phyloP scores from a whole-genome alignment of 2,888 invertebrate species.

The Sympetrum striolatum region DNA sequence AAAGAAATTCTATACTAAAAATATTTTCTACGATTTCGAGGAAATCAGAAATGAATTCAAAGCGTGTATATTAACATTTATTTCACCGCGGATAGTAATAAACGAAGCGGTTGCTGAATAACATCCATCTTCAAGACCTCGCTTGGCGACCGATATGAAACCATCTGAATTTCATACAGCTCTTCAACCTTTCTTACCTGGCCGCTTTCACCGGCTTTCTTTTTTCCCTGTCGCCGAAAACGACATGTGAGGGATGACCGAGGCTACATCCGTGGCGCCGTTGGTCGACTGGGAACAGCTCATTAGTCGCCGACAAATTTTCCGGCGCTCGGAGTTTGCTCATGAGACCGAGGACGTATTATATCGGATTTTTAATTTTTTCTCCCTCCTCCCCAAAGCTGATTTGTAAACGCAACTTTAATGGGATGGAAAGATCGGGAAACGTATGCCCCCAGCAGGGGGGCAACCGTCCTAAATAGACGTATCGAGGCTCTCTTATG shows the following conservation, averaged over 20 bases:
- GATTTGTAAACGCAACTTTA: not conserved
- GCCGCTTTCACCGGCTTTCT: not conserved
- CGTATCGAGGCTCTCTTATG: not conserved
- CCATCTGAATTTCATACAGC: not conserved
- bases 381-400: not conserved
- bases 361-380: not conserved
- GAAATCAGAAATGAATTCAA: too few relatives aligned
- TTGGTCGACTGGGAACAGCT: not conserved
- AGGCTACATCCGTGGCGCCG: not conserved
- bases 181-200: not conserved
- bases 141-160: too few relatives aligned
- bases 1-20: too few relatives aligned
- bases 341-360: not conserved
- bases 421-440: not conserved
- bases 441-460: not conserved
- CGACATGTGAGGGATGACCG: not conserved
- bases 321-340: not conserved
- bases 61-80: too few relatives aligned
- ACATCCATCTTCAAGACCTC: too few relatives aligned
- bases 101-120: too few relatives aligned
- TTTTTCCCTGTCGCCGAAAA: not conserved
- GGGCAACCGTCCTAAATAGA: not conserved
- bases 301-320: not conserved
- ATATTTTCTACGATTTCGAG: too few relatives aligned
- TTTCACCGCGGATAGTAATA: too few relatives aligned